These are phyloP conservation scores for Mastomys coucha DNA, from an alignment of 2,113 vertebrate genomes.

Conservation along the genomic window DNA sequence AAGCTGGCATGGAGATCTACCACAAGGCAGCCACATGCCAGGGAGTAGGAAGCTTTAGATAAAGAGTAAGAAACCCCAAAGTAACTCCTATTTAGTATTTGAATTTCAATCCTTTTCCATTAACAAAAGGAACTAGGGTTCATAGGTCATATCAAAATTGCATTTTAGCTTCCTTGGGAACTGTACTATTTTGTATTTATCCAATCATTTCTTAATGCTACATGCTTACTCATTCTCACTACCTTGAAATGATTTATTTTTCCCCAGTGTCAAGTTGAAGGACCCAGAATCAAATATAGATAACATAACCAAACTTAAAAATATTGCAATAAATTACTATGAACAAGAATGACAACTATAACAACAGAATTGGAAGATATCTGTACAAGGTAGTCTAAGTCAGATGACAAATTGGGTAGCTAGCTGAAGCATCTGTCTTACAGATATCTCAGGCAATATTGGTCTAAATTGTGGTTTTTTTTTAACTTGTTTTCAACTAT, in stretches of 20 bases:
- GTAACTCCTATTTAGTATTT: not conserved
- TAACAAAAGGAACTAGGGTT: not conserved
- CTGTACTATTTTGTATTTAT: not conserved
- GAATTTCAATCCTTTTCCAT: not conserved
- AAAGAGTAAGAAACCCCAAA: too few relatives aligned
- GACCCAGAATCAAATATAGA: not conserved
- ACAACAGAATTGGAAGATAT: not conserved
- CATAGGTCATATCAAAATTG: not conserved
- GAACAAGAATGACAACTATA: not conserved
- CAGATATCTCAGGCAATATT: not conserved
- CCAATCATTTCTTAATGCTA: not conserved
- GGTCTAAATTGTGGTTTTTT: not conserved
- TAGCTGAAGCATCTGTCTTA: not conserved
- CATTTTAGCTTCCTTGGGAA: not conserved
- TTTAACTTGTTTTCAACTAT: slow-evolving; percentile 11
- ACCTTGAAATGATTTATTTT: not conserved
- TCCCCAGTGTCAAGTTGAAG: not conserved
- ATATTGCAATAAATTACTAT: not conserved
- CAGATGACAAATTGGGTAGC: not conserved
- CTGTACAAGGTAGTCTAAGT: not conserved
- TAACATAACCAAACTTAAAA: not conserved
- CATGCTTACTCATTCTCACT: not conserved
- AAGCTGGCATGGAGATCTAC: not conserved
- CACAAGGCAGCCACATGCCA: not conserved
- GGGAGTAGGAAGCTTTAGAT: not conserved